Evolutionary conservation across 2,113 vertebrate genomes (phyloP), one percentile per base, ranked within the genome.

Genomic region (Thunnus thynnus): DNA sequence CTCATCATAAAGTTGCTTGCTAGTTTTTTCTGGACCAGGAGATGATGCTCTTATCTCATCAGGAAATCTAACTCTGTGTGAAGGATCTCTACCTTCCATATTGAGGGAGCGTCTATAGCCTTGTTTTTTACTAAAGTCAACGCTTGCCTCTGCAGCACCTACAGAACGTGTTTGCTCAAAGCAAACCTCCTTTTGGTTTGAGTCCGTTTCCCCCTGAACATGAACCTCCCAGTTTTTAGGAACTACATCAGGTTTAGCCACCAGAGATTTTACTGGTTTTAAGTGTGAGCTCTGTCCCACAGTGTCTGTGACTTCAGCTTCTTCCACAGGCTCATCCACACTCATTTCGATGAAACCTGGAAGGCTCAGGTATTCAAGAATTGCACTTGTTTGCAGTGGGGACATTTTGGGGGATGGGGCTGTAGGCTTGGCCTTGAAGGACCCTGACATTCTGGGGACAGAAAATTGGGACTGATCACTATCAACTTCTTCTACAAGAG

Each of bases 301-400:
- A 3, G 81, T 50, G n/a, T 86, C 85, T 50, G 84, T 60, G n/a
- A 65, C 32, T 48, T 89, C 85, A 78, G 60, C 57, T 10, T 92
- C 91, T 41, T 95, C 93, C 18, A 62, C 87, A 5, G 95, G 94
- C 46, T 95, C 95, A 76, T 96, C 95, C 63, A 96, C 95, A 16
- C 95, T 96, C 95, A 96, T 96, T 91, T 96, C 95, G 72, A 96
- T 95, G 83, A 96, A 96, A 60, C 95, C 94, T 0, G 95, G 95
- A 63, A 95, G 93, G 78, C 95, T 96, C 66, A 96, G 82, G 74
- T 96, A 96, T 80, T 96, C 94, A 32, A 96, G 85, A 87, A 96
- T 95, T 62, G 94, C 91, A 86, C 94, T 95, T 82, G 94, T 95
- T 80, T 95, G 94, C 75, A 94, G 44, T n/a, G 93, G 85, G 25